phyloP scores from a whole-genome alignment of 1,140 invertebrate species.

The Pseudomyrmex concolor region DNA sequence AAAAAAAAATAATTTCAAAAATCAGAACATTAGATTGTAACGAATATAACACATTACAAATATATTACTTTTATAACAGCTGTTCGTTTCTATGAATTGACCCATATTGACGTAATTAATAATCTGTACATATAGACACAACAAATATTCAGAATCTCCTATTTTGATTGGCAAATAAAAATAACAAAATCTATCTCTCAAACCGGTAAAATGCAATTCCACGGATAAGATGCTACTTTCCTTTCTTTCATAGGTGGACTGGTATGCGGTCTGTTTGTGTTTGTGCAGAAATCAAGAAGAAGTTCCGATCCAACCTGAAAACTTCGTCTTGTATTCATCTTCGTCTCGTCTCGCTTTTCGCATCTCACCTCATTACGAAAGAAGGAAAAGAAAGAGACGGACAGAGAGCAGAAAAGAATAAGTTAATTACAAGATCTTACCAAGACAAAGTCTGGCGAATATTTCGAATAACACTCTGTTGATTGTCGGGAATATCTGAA shows the following conservation, averaged over 20 bases:
- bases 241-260: slow-evolving; percentile 81
- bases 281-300: slow-evolving; percentile 79
- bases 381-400: too few species aligned
- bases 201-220: slow-evolving; percentile 22
- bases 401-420: slow-evolving; percentile 61
- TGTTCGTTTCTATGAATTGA: background rate
- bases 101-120: too few species aligned
- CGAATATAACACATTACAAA: background rate
- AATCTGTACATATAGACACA: too few species aligned
- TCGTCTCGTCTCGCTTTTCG: slow-evolving; percentile 18
- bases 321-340: slow-evolving; percentile 74
- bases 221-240: slow-evolving; percentile 70
- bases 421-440: slow-evolving; percentile 72
- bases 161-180: too few species aligned
- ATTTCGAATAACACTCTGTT: background rate
- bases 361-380: slow-evolving; percentile 52
- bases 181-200: too few species aligned
- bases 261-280: slow-evolving; percentile 78
- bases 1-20: too few species aligned
- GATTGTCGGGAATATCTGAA: background rate
- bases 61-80: background rate
- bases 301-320: slow-evolving; percentile 81
- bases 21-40: background rate
- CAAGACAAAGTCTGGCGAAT: slow-evolving; percentile 22
- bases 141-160: too few species aligned